Base-by-base conservation (phyloP, 2,113 vertebrate species). In the Notechis scutatus region DNA sequence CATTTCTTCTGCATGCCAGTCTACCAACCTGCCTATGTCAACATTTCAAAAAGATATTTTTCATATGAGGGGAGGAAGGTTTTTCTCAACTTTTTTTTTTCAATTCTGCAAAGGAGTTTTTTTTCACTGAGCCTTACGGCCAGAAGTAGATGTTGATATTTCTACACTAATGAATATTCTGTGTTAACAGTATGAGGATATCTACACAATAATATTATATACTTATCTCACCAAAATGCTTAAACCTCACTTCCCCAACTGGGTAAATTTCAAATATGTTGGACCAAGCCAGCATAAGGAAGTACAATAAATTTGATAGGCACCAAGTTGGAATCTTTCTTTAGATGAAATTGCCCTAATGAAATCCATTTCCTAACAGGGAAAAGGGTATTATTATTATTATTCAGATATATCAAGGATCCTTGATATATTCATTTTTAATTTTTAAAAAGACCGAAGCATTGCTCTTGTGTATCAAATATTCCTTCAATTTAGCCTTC, bases 121-220 rank as follows among this genome's bases (percentile, higher is more conserved):
- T 57, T 64, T 85, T 92, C 10, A n/a, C 12, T 15, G 56, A 90
- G 61, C 23, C 8, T 0, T 42, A 95, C 94, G 93, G 34, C 61
- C 10, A 55, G 90, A 86, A 85, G 89, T 24, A 93, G 88, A 90
- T 87, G 14, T 85, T 52, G 88, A 50, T 92, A 93, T 85, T 95
- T 81, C 5, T 59, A 88, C 4, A 52, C 87, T 88, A 93, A 96
- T 96, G 85, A 88, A 85, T 95, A 97, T 95, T 95, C 93, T 91
- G 34, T 93, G 3, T 93, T 96, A 95, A 92, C 64, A 94, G 93
- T 90, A 89, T 15, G 91, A 90, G 91, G 34, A 90, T 95, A 59
- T 93, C 94, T 39, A 93, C 96, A 94, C 91, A 96, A 94, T 95
- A 95, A 59, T 96, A 97, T 94, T 93, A 92, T 95, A 85, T 39